Conservation (phyloP, 2,113 vertebrate species). For the Uropsilus gracilis region DNA sequence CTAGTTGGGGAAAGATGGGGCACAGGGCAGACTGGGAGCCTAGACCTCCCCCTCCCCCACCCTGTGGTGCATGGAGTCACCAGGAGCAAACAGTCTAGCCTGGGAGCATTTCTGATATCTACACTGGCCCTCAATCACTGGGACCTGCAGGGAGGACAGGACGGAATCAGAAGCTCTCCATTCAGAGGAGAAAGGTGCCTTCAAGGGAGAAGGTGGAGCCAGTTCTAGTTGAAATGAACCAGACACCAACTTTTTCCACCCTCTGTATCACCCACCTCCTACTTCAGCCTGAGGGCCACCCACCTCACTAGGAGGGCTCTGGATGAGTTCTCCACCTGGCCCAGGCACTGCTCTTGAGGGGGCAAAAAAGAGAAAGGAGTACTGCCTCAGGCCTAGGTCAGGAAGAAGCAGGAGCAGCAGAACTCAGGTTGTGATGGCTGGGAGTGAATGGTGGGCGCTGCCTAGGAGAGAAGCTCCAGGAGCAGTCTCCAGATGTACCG, state of each 20-base stretch:
- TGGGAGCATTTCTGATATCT: not conserved
- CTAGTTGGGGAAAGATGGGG: not conserved
- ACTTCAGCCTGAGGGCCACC: not conserved
- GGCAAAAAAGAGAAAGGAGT: not conserved
- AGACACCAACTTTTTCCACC: not conserved
- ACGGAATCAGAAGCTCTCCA: not conserved
- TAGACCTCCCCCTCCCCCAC: not conserved
- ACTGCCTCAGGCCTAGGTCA: not conserved
- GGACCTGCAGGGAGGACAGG: not conserved
- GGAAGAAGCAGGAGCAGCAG: not conserved
- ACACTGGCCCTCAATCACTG: not conserved
- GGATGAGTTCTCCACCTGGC: not conserved
- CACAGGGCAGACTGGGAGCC: not conserved
- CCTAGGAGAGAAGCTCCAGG: constrained; percentile 87
- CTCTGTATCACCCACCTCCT: not conserved
- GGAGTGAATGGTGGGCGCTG: not conserved
- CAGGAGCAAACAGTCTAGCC: not conserved
- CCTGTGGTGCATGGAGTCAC: not conserved
- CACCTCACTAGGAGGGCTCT: not conserved
- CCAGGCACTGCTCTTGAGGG: not conserved
- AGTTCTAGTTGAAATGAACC: not conserved
- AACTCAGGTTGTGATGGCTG: not conserved
- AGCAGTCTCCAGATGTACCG: constrained; percentile 88
- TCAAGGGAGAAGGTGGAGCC: not conserved
- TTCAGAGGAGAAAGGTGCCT: not conserved